Evolutionary conservation across 1,140 invertebrate genomes (phyloP).

Genomic region (Ctenoplectra terminalis): DNA sequence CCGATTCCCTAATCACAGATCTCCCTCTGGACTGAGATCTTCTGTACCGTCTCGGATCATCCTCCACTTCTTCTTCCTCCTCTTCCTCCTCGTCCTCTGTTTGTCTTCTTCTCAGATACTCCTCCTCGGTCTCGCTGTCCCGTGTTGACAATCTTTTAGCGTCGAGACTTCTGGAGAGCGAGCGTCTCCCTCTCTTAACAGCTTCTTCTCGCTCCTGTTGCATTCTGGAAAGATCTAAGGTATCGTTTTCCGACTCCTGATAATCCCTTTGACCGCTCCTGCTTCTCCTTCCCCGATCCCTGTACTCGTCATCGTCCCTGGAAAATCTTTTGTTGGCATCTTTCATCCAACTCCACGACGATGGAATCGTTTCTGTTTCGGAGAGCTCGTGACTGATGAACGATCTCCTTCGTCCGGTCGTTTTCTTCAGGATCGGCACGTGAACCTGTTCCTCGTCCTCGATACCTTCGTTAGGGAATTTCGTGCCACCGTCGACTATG

Average conservation of each 20-base stretch:
- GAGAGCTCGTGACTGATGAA: slow-evolving; percentile 65
- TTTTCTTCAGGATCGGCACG: slow-evolving; percentile 51
- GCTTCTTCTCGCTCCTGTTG: slow-evolving; percentile 58
- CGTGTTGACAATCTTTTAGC: slow-evolving; percentile 34
- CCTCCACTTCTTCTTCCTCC: slow-evolving; percentile 33
- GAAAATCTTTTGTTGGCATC: slow-evolving; percentile 33
- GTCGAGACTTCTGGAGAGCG: slow-evolving; percentile 58
- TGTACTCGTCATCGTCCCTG: slow-evolving; percentile 41
- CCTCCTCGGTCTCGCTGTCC: slow-evolving; percentile 47
- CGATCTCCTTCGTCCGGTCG: slow-evolving; percentile 56
- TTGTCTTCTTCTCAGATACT: slow-evolving; percentile 33
- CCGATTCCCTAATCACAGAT: slow-evolving; percentile 58
- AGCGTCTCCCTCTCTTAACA: slow-evolving; percentile 64
- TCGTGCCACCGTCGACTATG: slow-evolving; percentile 21
- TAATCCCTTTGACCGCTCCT: slow-evolving; percentile 52
- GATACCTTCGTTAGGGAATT: neutral
- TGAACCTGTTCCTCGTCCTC: slow-evolving; percentile 50
- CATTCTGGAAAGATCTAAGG: slow-evolving; percentile 30
- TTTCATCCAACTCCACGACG: slow-evolving; percentile 27
- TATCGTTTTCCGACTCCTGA: slow-evolving; percentile 34
- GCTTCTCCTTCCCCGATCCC: slow-evolving; percentile 45
- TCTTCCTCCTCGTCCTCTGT: slow-evolving; percentile 48
- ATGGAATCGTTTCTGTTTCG: slow-evolving; percentile 58
- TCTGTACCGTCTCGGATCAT: slow-evolving; percentile 28
- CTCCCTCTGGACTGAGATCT: slow-evolving; percentile 65